These are phyloP conservation scores for Dendrolimus houi DNA, from an alignment of 2,888 invertebrate species.

Conservation along the genomic window DNA sequence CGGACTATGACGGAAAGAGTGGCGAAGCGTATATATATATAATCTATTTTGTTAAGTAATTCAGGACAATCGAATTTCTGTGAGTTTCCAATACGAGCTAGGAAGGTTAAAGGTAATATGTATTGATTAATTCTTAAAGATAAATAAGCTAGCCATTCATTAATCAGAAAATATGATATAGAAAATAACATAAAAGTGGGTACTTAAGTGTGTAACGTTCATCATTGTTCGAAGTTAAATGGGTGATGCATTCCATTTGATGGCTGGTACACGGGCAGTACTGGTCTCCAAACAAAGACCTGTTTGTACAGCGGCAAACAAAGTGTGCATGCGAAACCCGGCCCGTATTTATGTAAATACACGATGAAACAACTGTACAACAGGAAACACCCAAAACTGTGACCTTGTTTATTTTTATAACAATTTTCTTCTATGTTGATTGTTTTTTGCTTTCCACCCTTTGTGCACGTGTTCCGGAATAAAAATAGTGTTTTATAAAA, in stretches of 20 bases:
- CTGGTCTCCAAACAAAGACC: conserved; percentile 37
- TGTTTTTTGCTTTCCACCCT: conserved; percentile 33
- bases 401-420: conserved; percentile 50
- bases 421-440: conserved; percentile 41
- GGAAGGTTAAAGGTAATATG: no score
- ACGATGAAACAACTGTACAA: conserved; percentile 49
- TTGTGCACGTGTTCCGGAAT: conserved; percentile 10
- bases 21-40: no score
- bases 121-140: no score
- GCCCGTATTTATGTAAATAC: conserved; percentile 60
- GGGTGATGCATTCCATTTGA: conserved; percentile 44
- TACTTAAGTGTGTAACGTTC: not conserved
- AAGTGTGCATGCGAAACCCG: conserved; percentile 50
- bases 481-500: conserved; percentile 1
- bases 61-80: no score
- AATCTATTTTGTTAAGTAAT: no score
- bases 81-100: no score
- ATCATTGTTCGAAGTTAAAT: conserved; percentile 28
- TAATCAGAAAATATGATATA: no score
- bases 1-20: no score
- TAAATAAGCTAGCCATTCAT: no score
- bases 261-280: conserved; percentile 25
- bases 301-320: conserved; percentile 49
- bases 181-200: no score
- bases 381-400: conserved; percentile 43